Evolutionary conservation across 2,888 invertebrate genomes (phyloP).

Genomic region (Hemicrepidius hirtus): DNA sequence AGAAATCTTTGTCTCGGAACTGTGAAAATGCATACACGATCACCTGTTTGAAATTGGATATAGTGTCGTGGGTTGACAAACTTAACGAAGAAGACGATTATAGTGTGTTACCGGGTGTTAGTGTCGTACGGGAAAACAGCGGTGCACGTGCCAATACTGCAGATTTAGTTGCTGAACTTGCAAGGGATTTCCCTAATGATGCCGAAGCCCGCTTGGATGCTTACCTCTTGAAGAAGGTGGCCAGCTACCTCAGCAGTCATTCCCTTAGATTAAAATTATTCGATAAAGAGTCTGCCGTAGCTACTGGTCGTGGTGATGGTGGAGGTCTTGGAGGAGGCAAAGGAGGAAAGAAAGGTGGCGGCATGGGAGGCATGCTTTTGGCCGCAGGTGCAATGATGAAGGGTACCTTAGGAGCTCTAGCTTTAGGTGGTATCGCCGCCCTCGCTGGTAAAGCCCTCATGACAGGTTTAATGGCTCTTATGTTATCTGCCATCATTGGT

Average conservation of each 20-base stretch:
- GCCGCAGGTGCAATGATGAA: conserved; percentile 77
- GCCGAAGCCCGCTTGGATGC: conserved; percentile 85
- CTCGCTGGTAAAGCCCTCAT: conserved; percentile 89
- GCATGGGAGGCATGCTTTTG: conserved; percentile 73
- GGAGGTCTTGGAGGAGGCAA: conserved; percentile 66
- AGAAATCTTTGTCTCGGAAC: conserved; percentile 70
- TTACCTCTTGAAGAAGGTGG: conserved; percentile 82
- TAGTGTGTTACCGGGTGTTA: conserved; percentile 83
- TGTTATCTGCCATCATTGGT: conserved; percentile 85
- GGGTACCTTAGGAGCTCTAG: conserved; percentile 83
- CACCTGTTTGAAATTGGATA: conserved; percentile 86
- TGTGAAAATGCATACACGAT: conserved; percentile 79
- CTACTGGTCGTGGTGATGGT: conserved; percentile 69
- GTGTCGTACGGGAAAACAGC: conserved; percentile 80
- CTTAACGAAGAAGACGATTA: conserved; percentile 82
- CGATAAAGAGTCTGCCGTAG: conserved; percentile 75
- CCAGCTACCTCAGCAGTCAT: conserved; percentile 83
- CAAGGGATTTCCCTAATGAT: conserved; percentile 84
- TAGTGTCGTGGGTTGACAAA: conserved; percentile 84
- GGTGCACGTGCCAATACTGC: conserved; percentile 75
- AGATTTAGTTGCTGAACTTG: conserved; percentile 84
- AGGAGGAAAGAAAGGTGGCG: conserved; percentile 74
- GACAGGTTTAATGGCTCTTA: conserved; percentile 87
- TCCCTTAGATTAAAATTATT: conserved; percentile 83
- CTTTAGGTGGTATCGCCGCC: conserved; percentile 82